Conservation (phyloP, 1,140 invertebrate genomes). For the Plutomurus gul region DNA sequence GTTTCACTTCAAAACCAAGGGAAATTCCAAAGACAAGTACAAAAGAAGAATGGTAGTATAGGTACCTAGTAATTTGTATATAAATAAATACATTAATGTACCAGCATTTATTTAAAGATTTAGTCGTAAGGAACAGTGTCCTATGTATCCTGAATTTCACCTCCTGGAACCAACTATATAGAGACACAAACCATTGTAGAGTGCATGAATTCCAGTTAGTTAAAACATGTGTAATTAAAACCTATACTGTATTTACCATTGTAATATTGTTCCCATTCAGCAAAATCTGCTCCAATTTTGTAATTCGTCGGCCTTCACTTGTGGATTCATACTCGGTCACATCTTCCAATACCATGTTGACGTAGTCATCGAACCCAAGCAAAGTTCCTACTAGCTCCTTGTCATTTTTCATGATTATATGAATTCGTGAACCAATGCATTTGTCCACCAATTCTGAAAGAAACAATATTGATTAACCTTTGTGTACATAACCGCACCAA, state of each 20-base stretch:
- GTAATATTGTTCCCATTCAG: slow-evolving; percentile 99
- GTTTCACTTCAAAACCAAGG: background rate
- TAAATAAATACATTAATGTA: background rate
- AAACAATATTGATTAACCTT: slow-evolving; percentile 32
- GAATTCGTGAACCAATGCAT: slow-evolving; percentile 98
- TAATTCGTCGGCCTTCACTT: slow-evolving; percentile 92
- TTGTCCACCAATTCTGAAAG: slow-evolving; percentile 95
- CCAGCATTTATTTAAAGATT: background rate
- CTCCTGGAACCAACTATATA: slow-evolving; percentile 60
- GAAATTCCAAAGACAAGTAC: background rate
- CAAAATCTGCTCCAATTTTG: slow-evolving; percentile 96
- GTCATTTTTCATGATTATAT: slow-evolving; percentile 99
- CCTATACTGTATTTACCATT: slow-evolving; percentile 75
- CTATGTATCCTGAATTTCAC: slow-evolving; percentile 60
- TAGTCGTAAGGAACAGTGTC: background rate
- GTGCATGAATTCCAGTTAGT: background rate
- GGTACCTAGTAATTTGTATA: no score
- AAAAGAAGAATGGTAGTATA: background rate
- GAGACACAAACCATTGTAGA: background rate
- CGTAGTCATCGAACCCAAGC: slow-evolving; percentile 98
- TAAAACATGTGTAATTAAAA: background rate
- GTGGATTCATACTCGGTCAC: slow-evolving; percentile 95
- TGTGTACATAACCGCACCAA: no score
- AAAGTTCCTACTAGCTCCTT: slow-evolving; percentile 99
- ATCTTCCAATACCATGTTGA: slow-evolving; percentile 94